phyloP scores from a whole-genome alignment of 2,888 invertebrate genomes.

The Cataglyphis cursor region DNA sequence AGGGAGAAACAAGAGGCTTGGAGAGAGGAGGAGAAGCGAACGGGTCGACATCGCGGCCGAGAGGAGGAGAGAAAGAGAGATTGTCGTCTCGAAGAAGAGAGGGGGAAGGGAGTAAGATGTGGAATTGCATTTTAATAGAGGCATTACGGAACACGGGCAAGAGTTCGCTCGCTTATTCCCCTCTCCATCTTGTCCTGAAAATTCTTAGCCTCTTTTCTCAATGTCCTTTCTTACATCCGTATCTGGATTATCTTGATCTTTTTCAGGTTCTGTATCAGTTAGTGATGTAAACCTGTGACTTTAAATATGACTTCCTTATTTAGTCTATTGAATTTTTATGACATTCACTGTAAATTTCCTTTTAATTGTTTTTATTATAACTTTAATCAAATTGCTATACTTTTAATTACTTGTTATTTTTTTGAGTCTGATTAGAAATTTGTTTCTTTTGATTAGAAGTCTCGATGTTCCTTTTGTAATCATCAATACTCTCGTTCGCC shows the following conservation, averaged over 20 bases:
- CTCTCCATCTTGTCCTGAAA: conserved; percentile 22
- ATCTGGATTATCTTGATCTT: conserved; percentile 23
- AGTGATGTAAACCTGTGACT: neutral
- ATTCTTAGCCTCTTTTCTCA: conserved; percentile 18
- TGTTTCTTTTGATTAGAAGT: neutral
- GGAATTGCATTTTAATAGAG: conserved; percentile 82
- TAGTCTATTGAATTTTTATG: neutral
- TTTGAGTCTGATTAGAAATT: too few relatives aligned
- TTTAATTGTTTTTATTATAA: conserved; percentile 7
- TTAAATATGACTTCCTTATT: neutral
- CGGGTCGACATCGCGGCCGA: conserved; percentile 32
- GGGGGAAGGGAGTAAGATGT: conserved; percentile 64
- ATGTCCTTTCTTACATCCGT: conserved; percentile 2
- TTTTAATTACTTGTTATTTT: neutral
- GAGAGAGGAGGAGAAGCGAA: neutral
- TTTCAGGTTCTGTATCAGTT: conserved; percentile 8
- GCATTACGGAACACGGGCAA: conserved; percentile 71
- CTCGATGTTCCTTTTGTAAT: neutral
- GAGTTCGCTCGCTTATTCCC: conserved; percentile 9
- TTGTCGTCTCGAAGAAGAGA: conserved; percentile 14
- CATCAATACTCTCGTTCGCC: neutral
- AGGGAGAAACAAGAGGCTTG: conserved; percentile 65
- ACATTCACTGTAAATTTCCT: neutral
- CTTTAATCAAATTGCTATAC: neutral
- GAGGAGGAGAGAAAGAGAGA: conserved; percentile 52